These are phyloP conservation scores for Lepidocyrtoides sp. DNA, from an alignment of 2,888 invertebrate genomes.

Conservation along the genomic window DNA sequence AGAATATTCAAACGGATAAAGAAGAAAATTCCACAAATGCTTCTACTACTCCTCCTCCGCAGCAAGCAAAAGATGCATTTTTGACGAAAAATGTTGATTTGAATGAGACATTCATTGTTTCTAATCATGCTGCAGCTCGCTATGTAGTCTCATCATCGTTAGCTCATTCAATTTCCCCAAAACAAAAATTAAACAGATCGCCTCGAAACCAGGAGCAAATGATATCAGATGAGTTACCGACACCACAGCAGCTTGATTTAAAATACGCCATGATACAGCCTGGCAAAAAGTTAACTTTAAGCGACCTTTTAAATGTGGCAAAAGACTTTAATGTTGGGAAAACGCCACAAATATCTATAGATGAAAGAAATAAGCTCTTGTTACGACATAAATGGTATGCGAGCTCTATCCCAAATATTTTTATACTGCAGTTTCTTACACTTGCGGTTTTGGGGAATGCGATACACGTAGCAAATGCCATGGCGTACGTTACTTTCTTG, in stretches of 20 bases:
- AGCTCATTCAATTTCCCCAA: not conserved
- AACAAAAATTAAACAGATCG: conserved; percentile 19
- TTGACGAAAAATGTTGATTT: conserved; percentile 50
- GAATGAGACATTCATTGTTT: conserved; percentile 67
- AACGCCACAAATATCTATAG: conserved; percentile 75
- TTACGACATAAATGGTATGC: conserved; percentile 70
- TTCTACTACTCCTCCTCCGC: not conserved
- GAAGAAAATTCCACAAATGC: conserved; percentile 32
- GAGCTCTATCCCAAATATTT: conserved; percentile 65
- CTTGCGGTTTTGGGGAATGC: conserved; percentile 76
- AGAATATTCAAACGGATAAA: conserved; percentile 15
- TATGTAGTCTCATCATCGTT: not conserved
- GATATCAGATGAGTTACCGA: not conserved
- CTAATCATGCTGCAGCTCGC: not conserved
- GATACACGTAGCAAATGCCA: conserved; percentile 57
- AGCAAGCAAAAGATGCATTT: conserved; percentile 14
- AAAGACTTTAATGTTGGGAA: conserved; percentile 79
- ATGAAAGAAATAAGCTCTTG: conserved; percentile 60
- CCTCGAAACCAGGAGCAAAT: conserved; percentile 18
- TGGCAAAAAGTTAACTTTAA: conserved; percentile 81
- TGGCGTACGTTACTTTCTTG: conserved; percentile 54
- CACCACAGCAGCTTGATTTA: conserved; percentile 29
- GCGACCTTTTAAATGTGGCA: conserved; percentile 79
- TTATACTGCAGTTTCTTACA: conserved; percentile 79
- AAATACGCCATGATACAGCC: conserved; percentile 65